These are phyloP conservation scores for Dolichotis patagonum DNA, from an alignment of 2,113 vertebrate genomes.

Conservation along the genomic window DNA sequence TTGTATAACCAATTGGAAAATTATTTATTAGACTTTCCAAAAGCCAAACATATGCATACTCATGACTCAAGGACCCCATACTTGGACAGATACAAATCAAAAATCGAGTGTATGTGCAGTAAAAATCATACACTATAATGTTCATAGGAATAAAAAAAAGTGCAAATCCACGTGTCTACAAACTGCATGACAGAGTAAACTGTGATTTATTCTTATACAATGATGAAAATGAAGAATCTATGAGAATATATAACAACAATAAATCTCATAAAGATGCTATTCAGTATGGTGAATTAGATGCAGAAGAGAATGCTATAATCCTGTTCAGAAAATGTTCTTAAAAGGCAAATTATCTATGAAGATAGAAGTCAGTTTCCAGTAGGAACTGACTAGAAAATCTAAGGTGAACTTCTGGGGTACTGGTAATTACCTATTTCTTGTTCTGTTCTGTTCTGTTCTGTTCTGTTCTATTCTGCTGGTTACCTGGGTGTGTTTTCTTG, in stretches of 20 bases:
- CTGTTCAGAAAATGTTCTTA: background rate
- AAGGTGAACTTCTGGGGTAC: background rate
- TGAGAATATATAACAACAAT: background rate
- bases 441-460: background rate
- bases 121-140: background rate
- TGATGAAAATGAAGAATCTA: background rate
- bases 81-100: background rate
- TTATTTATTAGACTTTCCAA: background rate
- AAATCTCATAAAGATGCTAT: background rate
- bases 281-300: background rate
- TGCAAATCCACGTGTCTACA: background rate
- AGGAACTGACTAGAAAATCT: accelerated
- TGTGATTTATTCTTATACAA: background rate
- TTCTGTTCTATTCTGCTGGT: background rate
- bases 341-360: background rate
- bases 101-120: background rate
- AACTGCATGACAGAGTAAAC: background rate
- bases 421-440: background rate
- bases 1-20: background rate
- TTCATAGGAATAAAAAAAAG: background rate
- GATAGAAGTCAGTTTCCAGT: background rate
- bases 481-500: background rate
- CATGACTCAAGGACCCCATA: background rate
- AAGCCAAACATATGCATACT: background rate
- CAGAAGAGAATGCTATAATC: background rate